These are phyloP conservation scores for Vulpes lagopus DNA, from an alignment of 2,113 vertebrate species.

Conservation along the genomic window DNA sequence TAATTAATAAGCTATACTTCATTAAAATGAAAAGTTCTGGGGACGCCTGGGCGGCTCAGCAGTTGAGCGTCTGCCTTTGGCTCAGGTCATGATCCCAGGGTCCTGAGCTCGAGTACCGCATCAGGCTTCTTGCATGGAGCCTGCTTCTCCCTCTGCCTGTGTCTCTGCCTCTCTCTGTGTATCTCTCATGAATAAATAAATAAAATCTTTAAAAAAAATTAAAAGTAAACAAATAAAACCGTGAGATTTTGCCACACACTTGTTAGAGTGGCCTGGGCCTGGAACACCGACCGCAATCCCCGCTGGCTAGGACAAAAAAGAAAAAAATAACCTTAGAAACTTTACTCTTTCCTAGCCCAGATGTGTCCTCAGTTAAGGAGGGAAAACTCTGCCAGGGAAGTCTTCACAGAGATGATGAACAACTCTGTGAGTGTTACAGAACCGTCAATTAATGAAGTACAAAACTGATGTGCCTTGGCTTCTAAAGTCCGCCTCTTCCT, in stretches of 20 bases:
- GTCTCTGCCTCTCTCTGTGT: too few relatives aligned
- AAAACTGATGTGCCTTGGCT: background rate
- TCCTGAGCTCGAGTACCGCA: too few relatives aligned
- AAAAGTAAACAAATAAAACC: background rate
- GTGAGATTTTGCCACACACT: background rate
- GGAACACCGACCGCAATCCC: background rate
- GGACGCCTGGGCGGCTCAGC: too few relatives aligned
- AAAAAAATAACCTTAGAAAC: background rate
- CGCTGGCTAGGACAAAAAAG: background rate
- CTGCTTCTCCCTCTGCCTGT: too few relatives aligned
- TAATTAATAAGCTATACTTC: background rate
- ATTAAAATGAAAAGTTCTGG: constrained; percentile 6
- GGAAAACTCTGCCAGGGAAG: background rate
- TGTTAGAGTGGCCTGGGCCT: background rate
- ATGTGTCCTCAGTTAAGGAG: background rate
- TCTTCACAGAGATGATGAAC: background rate
- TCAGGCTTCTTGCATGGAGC: too few relatives aligned
- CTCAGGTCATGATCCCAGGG: too few relatives aligned
- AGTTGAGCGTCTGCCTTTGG: too few relatives aligned
- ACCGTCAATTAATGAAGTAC: background rate
- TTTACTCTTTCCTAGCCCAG: background rate
- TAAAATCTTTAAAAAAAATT: too few relatives aligned
- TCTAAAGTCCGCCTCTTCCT: background rate
- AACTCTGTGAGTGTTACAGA: background rate
- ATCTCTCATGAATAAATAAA: too few relatives aligned